Base-by-base conservation (phyloP, 1,140 invertebrate species). In the Melitaea cinxia region DNA sequence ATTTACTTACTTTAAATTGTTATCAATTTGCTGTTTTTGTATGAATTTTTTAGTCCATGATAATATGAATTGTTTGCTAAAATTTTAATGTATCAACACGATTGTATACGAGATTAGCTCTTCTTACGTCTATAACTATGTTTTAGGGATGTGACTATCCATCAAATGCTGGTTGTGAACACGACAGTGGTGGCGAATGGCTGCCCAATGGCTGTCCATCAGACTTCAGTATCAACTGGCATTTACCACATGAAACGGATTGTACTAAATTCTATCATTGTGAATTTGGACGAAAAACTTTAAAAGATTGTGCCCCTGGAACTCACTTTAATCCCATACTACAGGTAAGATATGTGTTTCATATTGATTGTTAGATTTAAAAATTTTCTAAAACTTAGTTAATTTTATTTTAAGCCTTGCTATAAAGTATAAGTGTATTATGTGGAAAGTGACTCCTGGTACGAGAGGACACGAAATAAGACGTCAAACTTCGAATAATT, bases 241-340 rank as follows among this genome's bases (percentile, higher is more conserved):
- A 64, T 45, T 14, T 77, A 2, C 72, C 83, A 0, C 80, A 84
- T 23, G 79, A 82, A 45, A 70, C 33, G 0, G 78, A 84, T 12
- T 82, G 78, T 39, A 47, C 23, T n/a, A 78, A 74, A 35, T 85
- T 68, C 54, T 94, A 93, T 69, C 77, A 83, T 28, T 93, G 93
- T 65, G 65, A 70, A 21, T 66, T 87, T 61, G 92, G 92, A 6
- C 21, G 72, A 1, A 83, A 89, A 54, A 60, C 88, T n/a, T 52
- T 63, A 15, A 66, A 62, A 15, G 7, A 19, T n/a, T 68, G 69
- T 79, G 78, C 88, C 0, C 35, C 67, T 10, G 85, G 82, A 6
- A 69, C 92, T 0, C 68, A 89, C 14, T 94, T 92, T 62, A 91
- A 93, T 75, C 19, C 72, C 0, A 42, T 68, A 2, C 56, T 62